Evolutionary conservation across 2,797 vertebrate species (phyloP).

Genomic region (Astyanax mexicanus): DNA sequence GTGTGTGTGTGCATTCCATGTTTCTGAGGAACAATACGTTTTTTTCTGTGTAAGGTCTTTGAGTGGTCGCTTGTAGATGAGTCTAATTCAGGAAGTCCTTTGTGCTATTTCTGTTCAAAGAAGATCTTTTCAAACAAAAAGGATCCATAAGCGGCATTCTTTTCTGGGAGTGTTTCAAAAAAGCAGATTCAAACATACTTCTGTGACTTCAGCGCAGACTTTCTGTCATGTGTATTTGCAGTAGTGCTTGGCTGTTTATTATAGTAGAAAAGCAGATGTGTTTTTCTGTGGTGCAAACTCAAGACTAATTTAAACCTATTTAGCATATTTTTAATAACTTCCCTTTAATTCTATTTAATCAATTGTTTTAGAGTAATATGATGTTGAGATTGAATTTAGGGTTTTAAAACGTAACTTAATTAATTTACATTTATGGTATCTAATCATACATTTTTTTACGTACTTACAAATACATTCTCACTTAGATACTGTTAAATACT

Average conservation of each 20-base stretch:
- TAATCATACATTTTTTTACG: no score
- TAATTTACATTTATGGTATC: no score
- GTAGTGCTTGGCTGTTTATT: not conserved
- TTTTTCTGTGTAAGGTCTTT: not conserved
- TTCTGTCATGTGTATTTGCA: not conserved
- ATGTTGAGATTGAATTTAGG: no score
- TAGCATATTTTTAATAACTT: no score
- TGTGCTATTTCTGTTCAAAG: constrained; percentile 41
- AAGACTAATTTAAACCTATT: no score
- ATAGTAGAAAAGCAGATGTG: not conserved
- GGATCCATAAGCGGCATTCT: constrained; percentile 23
- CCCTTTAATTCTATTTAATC: no score
- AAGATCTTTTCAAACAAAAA: constrained; percentile 17
- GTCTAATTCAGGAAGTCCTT: constrained; percentile 28
- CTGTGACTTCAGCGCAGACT: not conserved
- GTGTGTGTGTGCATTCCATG: not conserved
- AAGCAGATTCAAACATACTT: not conserved
- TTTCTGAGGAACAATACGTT: not conserved
- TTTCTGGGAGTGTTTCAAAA: constrained; percentile 12
- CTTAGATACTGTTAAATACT: no score
- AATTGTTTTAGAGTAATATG: no score
- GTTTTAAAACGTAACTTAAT: no score
- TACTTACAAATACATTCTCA: no score
- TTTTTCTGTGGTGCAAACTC: no score
- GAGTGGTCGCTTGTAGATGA: constrained; percentile 17